These are phyloP conservation scores for Mesocricetus auratus DNA, from an alignment of 2,113 vertebrate species.

Conservation along the genomic window DNA sequence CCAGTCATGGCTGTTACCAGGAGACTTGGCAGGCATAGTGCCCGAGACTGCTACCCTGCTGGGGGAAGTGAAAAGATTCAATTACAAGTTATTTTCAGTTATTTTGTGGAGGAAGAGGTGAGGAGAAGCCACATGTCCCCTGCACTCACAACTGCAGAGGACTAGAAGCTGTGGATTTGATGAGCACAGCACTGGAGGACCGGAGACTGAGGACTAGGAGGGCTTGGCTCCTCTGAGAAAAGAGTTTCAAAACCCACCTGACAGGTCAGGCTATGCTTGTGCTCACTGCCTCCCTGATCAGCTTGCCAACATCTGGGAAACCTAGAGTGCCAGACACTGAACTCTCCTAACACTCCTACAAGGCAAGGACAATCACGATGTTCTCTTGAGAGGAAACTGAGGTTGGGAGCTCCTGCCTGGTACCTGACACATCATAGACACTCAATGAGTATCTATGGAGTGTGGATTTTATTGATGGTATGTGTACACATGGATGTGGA, in stretches of 20 bases:
- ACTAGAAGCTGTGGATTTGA: neutral
- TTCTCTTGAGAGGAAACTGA: neutral
- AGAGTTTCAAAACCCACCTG: neutral
- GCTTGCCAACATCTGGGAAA: neutral
- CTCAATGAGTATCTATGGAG: neutral
- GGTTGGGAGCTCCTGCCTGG: neutral
- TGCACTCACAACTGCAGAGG: neutral
- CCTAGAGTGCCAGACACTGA: neutral
- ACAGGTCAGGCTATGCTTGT: neutral
- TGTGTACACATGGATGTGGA: neutral
- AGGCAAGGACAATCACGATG: neutral
- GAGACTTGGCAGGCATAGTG: neutral
- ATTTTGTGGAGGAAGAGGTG: neutral
- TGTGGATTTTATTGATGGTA: neutral
- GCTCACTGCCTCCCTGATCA: neutral
- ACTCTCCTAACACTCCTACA: neutral
- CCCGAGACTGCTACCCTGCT: neutral
- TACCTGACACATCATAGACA: fast-evolving
- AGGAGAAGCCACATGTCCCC: neutral
- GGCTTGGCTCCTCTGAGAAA: neutral
- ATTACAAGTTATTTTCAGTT: neutral
- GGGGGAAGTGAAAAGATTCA: neutral
- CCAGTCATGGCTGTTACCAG: too few species aligned
- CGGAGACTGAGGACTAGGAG: neutral
- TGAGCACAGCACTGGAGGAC: too few species aligned